Conservation (phyloP, 30 jellyfish, hydroid and myxozoan species). For the Aurelia coerulea region DNA sequence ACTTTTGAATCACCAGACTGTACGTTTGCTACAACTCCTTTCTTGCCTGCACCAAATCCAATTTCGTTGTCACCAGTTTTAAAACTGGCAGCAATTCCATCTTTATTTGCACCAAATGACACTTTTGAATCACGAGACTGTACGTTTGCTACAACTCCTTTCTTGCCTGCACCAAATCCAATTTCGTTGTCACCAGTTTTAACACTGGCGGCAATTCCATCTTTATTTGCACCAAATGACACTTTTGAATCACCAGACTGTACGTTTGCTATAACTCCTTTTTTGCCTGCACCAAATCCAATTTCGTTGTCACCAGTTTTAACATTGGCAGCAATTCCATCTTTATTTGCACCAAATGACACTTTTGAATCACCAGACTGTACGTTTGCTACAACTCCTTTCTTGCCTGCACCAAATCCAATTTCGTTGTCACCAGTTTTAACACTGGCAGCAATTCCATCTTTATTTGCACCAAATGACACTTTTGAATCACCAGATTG, state of each 20-base stretch:
- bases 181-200: background rate
- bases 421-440: background rate
- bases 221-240: background rate
- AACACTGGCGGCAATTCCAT: background rate
- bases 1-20: background rate
- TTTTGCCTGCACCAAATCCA: background rate
- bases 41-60: background rate
- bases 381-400: background rate
- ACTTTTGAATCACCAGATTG: background rate
- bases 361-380: background rate
- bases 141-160: background rate
- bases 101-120: background rate
- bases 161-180: background rate
- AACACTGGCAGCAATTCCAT: background rate
- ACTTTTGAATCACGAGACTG: background rate
- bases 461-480: background rate
- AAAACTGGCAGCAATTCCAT: background rate
- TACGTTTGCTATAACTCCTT: background rate
- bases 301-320: background rate
- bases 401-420: background rate
- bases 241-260: background rate
- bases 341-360: background rate
- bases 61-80: background rate
- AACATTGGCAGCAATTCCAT: background rate
- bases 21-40: background rate